phyloP scores from a whole-genome alignment of 2,888 invertebrate species.

The Diaperis boleti region DNA sequence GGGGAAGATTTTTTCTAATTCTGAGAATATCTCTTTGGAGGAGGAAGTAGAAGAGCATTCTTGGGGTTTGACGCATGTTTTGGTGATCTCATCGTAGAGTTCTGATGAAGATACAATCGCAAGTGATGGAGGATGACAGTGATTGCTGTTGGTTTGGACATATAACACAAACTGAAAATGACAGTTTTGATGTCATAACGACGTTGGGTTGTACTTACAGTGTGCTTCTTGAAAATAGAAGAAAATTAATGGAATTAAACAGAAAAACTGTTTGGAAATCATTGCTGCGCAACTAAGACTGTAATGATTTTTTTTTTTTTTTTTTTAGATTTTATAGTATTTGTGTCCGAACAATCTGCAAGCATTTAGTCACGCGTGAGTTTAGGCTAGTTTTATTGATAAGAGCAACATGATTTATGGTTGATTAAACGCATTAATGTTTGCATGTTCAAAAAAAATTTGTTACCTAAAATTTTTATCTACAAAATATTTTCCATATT shows the following conservation, averaged over 20 bases:
- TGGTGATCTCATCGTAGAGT: slow-evolving; percentile 11
- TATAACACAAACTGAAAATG: slow-evolving; percentile 17
- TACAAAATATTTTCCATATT: too few species aligned
- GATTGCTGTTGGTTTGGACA: slow-evolving; percentile 14
- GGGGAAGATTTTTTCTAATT: background rate
- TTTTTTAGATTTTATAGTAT: too few species aligned
- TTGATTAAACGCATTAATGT: too few species aligned
- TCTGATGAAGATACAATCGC: slow-evolving; percentile 14
- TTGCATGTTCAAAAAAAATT: too few species aligned
- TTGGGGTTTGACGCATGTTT: slow-evolving; percentile 20
- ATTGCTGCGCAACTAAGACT: too few species aligned
- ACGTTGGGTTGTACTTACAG: background rate
- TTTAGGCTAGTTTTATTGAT: too few species aligned
- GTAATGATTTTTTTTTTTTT: too few species aligned
- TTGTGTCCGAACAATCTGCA: too few species aligned
- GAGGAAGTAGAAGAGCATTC: background rate
- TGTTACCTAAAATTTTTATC: too few species aligned
- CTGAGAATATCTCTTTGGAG: background rate
- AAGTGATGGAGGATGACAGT: slow-evolving; percentile 2
- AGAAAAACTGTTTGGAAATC: background rate
- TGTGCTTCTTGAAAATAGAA: background rate
- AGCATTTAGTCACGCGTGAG: too few species aligned
- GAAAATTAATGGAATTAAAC: background rate
- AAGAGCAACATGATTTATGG: too few species aligned
- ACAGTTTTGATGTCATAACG: background rate